Conservation (phyloP, 1,140 invertebrate genomes). For the Sminthurides bifidus region DNA sequence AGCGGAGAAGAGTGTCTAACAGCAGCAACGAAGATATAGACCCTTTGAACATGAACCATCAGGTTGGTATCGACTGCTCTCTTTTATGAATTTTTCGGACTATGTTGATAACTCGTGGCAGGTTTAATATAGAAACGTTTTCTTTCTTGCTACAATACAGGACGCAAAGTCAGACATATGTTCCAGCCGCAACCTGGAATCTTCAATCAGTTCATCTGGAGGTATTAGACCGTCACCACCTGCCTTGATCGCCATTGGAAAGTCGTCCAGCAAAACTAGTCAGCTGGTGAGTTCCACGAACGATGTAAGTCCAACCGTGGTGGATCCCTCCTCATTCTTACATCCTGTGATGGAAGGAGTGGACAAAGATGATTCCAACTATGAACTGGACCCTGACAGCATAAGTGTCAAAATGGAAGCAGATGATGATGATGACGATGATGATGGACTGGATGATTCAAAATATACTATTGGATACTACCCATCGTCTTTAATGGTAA, state of each 20-base stretch:
- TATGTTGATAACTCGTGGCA: neutral
- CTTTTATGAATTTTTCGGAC: neutral
- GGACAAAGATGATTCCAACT: conserved; percentile 18
- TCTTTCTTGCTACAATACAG: no score
- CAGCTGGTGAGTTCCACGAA: conserved; percentile 17
- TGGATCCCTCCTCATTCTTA: conserved; percentile 27
- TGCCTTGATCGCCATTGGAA: conserved; percentile 27
- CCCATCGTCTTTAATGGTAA: no score
- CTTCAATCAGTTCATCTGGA: conserved; percentile 19
- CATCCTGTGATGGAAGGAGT: conserved; percentile 19
- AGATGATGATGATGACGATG: conserved; percentile 32
- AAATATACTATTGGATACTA: conserved; percentile 27
- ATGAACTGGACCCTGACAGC: conserved; percentile 20
- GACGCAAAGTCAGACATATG: conserved; percentile 10
- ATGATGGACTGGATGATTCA: conserved; percentile 24
- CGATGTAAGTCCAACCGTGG: conserved; percentile 5
- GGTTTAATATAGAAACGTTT: no score
- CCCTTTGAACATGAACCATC: conserved; percentile 16
- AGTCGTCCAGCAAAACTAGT: conserved; percentile 21
- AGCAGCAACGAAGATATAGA: conserved; percentile 24
- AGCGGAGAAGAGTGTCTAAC: conserved; percentile 16
- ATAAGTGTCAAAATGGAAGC: conserved; percentile 28
- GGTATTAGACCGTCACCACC: conserved; percentile 29
- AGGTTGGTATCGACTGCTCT: conserved; percentile 13
- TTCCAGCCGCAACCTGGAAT: neutral